Conservation (phyloP, 2,113 vertebrate genomes). For the Dipodomys merriami region DNA sequence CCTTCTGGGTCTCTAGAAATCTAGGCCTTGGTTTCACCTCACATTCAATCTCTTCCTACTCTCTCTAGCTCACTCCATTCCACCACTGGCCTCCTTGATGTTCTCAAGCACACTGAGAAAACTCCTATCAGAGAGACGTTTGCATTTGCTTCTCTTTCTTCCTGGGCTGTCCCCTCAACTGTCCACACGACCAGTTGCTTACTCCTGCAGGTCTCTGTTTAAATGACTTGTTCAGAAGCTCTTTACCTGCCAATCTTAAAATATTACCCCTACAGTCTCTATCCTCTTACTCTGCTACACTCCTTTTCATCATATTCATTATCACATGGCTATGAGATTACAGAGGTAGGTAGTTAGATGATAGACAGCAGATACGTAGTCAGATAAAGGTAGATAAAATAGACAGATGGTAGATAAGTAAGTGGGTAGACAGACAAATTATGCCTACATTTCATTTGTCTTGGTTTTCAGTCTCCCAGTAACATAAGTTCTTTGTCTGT, state of each 20-base stretch:
- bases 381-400: not conserved
- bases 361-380: no score
- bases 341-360: no score
- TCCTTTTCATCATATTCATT: not conserved
- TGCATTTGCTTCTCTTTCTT: not conserved
- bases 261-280: no score
- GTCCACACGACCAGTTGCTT: not conserved
- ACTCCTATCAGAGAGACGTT: no score
- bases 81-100: not conserved
- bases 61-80: no score
- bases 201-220: not conserved
- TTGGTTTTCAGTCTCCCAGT: not conserved
- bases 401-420: not conserved
- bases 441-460: not conserved
- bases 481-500: not conserved
- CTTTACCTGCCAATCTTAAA: not conserved
- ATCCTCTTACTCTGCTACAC: not conserved
- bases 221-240: not conserved
- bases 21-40: no score
- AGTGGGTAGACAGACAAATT: not conserved
- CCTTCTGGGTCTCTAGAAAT: no score
- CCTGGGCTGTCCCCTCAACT: not conserved
- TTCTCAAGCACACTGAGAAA: no score
- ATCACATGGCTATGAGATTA: not conserved
- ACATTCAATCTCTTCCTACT: no score